Conservation (phyloP, 1,140 invertebrate genomes). For the Neodiprion lecontei region DNA sequence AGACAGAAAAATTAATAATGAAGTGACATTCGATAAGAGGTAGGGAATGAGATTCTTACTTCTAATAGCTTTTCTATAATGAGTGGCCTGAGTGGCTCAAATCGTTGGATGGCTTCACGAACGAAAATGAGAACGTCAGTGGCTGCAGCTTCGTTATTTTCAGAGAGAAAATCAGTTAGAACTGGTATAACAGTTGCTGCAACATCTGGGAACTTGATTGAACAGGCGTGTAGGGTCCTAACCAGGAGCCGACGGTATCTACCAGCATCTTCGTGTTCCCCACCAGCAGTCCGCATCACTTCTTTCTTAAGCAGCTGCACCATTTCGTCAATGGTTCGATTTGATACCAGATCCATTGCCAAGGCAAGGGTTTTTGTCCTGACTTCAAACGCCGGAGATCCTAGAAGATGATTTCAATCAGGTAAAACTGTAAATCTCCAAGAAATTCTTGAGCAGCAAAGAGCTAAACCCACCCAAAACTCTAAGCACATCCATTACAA, state of each 20-base stretch:
- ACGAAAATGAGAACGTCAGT: slow-evolving; percentile 95
- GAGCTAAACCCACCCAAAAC: slow-evolving; percentile 74
- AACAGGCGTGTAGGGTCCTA: slow-evolving; percentile 92
- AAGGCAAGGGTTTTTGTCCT: slow-evolving; percentile 86
- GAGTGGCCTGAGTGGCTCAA: slow-evolving; percentile 79
- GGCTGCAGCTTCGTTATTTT: slow-evolving; percentile 93
- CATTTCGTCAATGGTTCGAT: slow-evolving; percentile 95
- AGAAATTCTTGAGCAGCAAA: neutral
- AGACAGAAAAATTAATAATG: slow-evolving; percentile 7
- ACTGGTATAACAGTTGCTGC: slow-evolving; percentile 93
- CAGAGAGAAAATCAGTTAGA: slow-evolving; percentile 94
- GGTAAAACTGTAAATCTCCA: neutral
- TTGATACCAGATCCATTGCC: slow-evolving; percentile 91
- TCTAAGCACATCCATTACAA: slow-evolving; percentile 98
- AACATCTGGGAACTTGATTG: slow-evolving; percentile 98
- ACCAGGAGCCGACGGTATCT: slow-evolving; percentile 97
- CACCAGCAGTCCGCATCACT: slow-evolving; percentile 88
- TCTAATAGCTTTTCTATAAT: slow-evolving; percentile 73
- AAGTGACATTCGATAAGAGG: slow-evolving; percentile 21
- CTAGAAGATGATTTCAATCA: slow-evolving; percentile 27
- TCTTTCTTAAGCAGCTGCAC: slow-evolving; percentile 94
- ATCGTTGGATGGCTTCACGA: slow-evolving; percentile 92
- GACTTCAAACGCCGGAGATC: slow-evolving; percentile 92
- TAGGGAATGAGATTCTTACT: slow-evolving; percentile 47
- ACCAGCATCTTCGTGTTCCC: slow-evolving; percentile 94